Evolutionary conservation across 2,113 vertebrate genomes (phyloP).

Genomic region (Syngnathus typhle): DNA sequence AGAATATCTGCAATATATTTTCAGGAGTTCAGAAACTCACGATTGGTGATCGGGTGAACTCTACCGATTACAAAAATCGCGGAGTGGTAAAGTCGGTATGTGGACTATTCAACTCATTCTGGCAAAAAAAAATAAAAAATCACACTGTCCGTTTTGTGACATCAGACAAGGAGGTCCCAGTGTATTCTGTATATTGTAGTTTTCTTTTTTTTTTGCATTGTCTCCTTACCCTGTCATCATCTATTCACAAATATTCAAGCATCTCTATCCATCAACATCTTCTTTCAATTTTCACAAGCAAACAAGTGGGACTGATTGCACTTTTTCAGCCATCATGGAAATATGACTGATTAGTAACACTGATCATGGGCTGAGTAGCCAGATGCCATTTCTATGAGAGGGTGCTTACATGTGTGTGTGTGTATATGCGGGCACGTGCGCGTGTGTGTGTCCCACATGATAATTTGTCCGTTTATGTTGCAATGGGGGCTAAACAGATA

Average conservation of each 20-base stretch:
- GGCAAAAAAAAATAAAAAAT: too few relatives aligned
- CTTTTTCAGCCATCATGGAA: constrained; percentile 38
- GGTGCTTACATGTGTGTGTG: constrained; percentile 14
- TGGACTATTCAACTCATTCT: too few relatives aligned
- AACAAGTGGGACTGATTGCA: constrained; percentile 53
- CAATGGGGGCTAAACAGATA: constrained; percentile 65
- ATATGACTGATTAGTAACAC: constrained; percentile 36
- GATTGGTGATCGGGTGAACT: too few relatives aligned
- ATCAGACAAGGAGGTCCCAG: background rate
- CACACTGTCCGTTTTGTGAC: background rate
- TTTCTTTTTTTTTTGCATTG: background rate
- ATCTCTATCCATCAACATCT: background rate
- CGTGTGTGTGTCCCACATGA: constrained; percentile 53
- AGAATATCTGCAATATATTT: too few relatives aligned
- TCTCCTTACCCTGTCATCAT: background rate
- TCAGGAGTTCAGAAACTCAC: too few relatives aligned
- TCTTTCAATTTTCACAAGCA: constrained; percentile 27
- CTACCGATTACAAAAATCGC: too few relatives aligned
- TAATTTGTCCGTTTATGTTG: constrained; percentile 69
- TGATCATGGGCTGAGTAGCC: constrained; percentile 14
- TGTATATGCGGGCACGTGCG: constrained; percentile 13
- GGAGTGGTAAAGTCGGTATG: too few relatives aligned
- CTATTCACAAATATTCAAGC: background rate
- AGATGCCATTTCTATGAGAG: constrained; percentile 18
- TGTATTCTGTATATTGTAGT: background rate